Base-by-base conservation (phyloP, 2,113 vertebrate species). In the Dicaeum eximium region DNA sequence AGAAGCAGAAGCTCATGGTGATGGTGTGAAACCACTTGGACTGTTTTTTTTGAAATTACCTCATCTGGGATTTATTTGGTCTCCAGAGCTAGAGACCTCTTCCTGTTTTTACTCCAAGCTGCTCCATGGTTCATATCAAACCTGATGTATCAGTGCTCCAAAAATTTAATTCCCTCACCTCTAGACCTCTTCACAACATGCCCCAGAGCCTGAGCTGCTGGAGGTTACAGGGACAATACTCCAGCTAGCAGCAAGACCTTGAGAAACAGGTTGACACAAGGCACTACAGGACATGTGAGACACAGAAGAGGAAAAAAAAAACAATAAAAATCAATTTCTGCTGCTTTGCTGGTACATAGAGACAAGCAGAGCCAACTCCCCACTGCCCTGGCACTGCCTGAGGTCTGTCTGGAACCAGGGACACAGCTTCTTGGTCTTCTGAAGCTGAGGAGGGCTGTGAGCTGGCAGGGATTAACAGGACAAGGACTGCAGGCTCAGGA, bases 231-330 rank as follows among this genome's bases (percentile, higher is more conserved):
- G 15, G 44, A 38, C 11, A 35, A 40, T 10, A 28, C 13, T 71
- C 38, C 51, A 67, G 1, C 24, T 27, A 45, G 51, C 70, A 82
- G 47, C 44, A 31, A 80, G 53, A 64, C 45, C 53, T 75, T n/a
- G 31, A 71, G 38, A 64, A 64, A 42, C 37, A 86, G 62, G 24
- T 21, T 79, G 74, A 56, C 50, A 75, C 22, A 40, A 70, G 30
- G 42, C 42, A 71, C 42, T 53, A 54, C n/a, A 71, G 48, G 44
- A 74, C 15, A 47, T 2, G 25, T 16, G 65, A 88, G n/a, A 78
- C 19, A 66, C 1, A 1, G 6, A 62, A 58, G 31, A 61, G 35
- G 22, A 6, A 11, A 38, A 30, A 70, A 1, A 7, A 10, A 0
- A 0, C 22, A 61, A 47, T 15, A 80, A 30, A 45, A 86, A 56